These are phyloP conservation scores for Tichodroma muraria DNA, from an alignment of 2,113 vertebrate species.

Conservation along the genomic window DNA sequence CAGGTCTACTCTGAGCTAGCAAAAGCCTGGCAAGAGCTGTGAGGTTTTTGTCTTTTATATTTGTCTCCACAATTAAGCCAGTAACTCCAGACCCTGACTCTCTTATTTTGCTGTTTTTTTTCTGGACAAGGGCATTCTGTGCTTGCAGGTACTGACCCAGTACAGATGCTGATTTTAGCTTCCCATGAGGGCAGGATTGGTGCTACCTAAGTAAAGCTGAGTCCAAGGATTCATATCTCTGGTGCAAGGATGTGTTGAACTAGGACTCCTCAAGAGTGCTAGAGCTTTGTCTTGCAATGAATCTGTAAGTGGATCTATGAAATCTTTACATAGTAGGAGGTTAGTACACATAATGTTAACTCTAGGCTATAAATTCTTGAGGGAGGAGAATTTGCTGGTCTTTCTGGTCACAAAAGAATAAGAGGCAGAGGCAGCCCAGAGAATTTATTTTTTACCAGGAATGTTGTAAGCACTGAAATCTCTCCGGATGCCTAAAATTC, in stretches of 20 bases:
- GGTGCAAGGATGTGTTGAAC: background rate
- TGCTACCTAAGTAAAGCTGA: background rate
- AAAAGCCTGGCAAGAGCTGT: background rate
- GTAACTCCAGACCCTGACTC: background rate
- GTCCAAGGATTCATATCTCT: background rate
- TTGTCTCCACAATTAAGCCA: background rate
- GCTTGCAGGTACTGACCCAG: background rate
- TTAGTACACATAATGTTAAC: background rate
- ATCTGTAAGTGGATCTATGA: background rate
- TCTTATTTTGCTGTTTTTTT: background rate
- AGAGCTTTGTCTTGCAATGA: background rate
- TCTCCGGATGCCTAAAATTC: background rate
- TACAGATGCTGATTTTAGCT: background rate
- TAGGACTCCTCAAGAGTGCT: background rate
- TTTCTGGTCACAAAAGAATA: background rate
- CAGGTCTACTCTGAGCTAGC: background rate
- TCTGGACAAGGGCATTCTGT: background rate
- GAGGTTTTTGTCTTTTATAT: background rate
- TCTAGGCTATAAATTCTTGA: background rate
- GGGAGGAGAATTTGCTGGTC: background rate
- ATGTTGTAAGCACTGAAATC: background rate
- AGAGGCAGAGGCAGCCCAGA: background rate
- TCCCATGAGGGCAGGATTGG: background rate
- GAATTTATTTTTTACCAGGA: background rate
- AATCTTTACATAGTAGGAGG: background rate